Evolutionary conservation across 1,140 invertebrate genomes (phyloP).

Genomic region (Octopus sinensis): DNA sequence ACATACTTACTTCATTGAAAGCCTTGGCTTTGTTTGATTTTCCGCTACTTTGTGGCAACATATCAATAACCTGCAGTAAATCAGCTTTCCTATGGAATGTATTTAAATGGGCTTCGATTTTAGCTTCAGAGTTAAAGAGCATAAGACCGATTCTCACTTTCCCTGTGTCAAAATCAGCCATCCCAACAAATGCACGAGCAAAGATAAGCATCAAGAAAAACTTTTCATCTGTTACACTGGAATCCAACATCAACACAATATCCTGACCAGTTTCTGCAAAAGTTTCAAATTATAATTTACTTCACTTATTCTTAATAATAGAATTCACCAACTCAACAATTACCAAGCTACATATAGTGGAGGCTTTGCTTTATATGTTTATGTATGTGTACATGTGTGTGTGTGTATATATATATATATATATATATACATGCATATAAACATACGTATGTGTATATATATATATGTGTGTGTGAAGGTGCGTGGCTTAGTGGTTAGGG

Average conservation of each 20-base stretch:
- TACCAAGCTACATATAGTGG: no score
- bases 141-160: slow-evolving; percentile 40
- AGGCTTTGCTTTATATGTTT: no score
- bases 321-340: no score
- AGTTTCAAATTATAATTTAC: background rate
- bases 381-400: no score
- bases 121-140: slow-evolving; percentile 37
- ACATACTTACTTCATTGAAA: slow-evolving; percentile 17
- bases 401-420: no score
- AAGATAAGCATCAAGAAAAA: slow-evolving; percentile 45
- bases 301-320: no score
- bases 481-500: no score
- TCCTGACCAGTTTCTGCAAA: slow-evolving; percentile 39
- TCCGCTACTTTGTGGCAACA: slow-evolving; percentile 28
- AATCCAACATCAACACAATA: slow-evolving; percentile 49
- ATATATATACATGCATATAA: no score
- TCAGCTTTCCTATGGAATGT: slow-evolving; percentile 32
- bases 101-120: slow-evolving; percentile 45
- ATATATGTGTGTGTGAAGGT: no score
- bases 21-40: slow-evolving; percentile 38
- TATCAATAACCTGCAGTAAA: slow-evolving; percentile 28
- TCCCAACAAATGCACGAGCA: slow-evolving; percentile 31
- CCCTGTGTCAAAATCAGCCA: slow-evolving; percentile 38
- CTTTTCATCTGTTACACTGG: slow-evolving; percentile 34
- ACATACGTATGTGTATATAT: no score